A percentile compares a stretch with the other conserved stretches of the same genome.
Conservation (phyloP, 1,140 invertebrate genomes). For the Drosophila ironensis region DNA sequence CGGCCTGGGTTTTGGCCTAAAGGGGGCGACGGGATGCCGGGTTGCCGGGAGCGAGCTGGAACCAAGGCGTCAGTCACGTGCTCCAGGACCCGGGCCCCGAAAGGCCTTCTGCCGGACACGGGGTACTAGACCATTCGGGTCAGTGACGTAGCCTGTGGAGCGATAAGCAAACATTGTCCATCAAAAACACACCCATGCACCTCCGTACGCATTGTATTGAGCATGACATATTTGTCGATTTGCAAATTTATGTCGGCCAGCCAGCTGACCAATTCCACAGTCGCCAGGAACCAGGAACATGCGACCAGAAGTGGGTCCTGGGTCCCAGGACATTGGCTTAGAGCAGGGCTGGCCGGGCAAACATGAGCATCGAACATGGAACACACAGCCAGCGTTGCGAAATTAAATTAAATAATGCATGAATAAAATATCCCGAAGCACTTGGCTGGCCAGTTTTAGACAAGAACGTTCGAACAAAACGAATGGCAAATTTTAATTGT, state of each 20-base stretch:
- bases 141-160: slow-evolving; percentile 42
- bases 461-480: too few species aligned
- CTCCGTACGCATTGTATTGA: slow-evolving; percentile 64
- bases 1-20: slow-evolving; percentile 9
- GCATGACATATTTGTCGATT: slow-evolving; percentile 78
- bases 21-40: slow-evolving; percentile 2
- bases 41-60: slow-evolving; percentile 10
- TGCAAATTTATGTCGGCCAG: slow-evolving; percentile 69
- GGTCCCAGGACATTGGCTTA: slow-evolving; percentile 37
- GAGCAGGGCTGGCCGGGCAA: slow-evolving; percentile 13
- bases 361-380: too few species aligned
- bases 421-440: slow-evolving; percentile 39
- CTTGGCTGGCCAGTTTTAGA: too few species aligned
- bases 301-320: too few species aligned
- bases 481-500: too few species aligned
- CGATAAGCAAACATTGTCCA: slow-evolving; percentile 78
- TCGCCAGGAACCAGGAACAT: background rate
- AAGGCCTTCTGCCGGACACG: background rate
- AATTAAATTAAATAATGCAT: slow-evolving; percentile 69
- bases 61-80: slow-evolving; percentile 67
- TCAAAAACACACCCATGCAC: slow-evolving; percentile 72
- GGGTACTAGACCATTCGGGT: slow-evolving; percentile 17
- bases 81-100: slow-evolving; percentile 11
- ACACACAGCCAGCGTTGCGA: slow-evolving; percentile 24
- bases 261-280: slow-evolving; percentile 5